Evolutionary conservation across 2,888 invertebrate genomes (phyloP), one percentile per base, ranked within the genome.

Genomic region (Sthenelais limicola): DNA sequence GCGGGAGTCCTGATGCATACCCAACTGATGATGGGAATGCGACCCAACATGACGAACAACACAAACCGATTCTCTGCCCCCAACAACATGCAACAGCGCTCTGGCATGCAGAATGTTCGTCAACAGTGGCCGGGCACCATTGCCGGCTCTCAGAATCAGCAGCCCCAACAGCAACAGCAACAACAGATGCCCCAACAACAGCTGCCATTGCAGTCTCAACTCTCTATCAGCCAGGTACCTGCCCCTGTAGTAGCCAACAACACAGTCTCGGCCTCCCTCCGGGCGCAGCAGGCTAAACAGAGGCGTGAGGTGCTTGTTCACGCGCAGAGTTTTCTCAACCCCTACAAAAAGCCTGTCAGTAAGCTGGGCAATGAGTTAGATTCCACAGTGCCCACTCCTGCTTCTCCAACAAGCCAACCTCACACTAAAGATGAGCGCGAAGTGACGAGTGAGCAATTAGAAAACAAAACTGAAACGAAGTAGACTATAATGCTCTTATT

Each of bases 291-390:
- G 49, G 84, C 80, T 12, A 80, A 83, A 72, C 83, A 85, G 73
- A 79, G 87, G 28, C 81, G 81, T 72, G 85, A 84, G 30, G 75
- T 84, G 35, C 78, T 87, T 47, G 80, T 82, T 28, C 84, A 85
- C 72, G 82, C 84, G 3, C 82, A 83, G 75, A 84, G 79, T 76
- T 86, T 86, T 77, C 80, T 87, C 33, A 86, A 85, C 54, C 77
- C 77, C 15, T 62, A 66, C 38, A 70, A 70, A 30, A 38, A 49
- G 49, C 38, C 18, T 38, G n/a, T 26, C 9, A 21, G 38, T 4
- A 70, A 38, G 18, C 24, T 33, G 54, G 4, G 5, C 35, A 26
- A 32, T 28, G 28, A 24, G 33, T 26, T 26, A 3, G 51, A 49
- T n/a, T 3, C 47, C 1, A 28, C 1, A 9, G 7, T 2, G 2